Conservation (phyloP, 2,888 invertebrate genomes). For the Drosophila austrosaltans region DNA sequence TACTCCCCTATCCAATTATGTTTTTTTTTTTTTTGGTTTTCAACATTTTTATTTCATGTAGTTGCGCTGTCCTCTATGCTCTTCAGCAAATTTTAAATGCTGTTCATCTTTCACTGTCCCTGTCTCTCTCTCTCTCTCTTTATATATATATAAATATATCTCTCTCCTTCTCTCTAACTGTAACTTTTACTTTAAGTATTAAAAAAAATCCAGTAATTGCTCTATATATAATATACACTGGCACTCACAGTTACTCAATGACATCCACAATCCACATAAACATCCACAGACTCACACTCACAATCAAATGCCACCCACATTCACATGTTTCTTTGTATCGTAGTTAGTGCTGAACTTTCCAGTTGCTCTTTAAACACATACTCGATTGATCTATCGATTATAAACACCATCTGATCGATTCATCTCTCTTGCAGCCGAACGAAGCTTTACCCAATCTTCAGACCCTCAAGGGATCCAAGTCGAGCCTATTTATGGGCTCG, state of each 20-base stretch:
- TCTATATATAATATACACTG: constrained; percentile 57
- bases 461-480: constrained; percentile 86
- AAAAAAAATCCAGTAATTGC: constrained; percentile 47
- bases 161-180: constrained; percentile 28
- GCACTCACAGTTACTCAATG: constrained; percentile 52
- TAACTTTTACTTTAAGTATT: constrained; percentile 40
- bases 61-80: constrained; percentile 55
- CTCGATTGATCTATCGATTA: background rate
- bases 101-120: constrained; percentile 30
- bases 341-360: constrained; percentile 79
- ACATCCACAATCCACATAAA: constrained; percentile 19
- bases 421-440: constrained; percentile 80
- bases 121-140: constrained; percentile 29
- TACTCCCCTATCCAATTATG: constrained; percentile 30
- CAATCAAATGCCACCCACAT: constrained; percentile 33
- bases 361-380: constrained; percentile 67
- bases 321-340: constrained; percentile 75
- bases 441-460: constrained; percentile 84
- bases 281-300: constrained; percentile 34
- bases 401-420: constrained; percentile 42
- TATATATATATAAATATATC: constrained; percentile 12
- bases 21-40: constrained; percentile 30
- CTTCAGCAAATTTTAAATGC: constrained; percentile 2
- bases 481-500: constrained; percentile 84
- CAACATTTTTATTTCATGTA: constrained; percentile 49